These are phyloP conservation scores for Nymphicus hollandicus DNA, from an alignment of 2,113 vertebrate species.

Conservation along the genomic window DNA sequence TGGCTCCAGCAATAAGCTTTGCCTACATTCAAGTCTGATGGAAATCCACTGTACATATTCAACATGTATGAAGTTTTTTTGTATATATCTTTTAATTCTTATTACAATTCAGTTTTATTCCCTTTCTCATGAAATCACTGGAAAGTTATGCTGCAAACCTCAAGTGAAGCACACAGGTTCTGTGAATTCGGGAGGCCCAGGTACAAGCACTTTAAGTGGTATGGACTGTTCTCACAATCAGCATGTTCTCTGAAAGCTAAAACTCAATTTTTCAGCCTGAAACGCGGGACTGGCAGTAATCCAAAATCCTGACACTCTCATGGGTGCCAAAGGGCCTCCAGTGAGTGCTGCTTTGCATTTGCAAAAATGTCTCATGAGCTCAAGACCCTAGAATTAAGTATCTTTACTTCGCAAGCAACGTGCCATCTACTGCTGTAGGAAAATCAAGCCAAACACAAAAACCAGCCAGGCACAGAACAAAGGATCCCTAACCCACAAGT, in stretches of 20 bases:
- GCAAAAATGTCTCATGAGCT: constrained; percentile 14
- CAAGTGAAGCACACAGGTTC: neutral
- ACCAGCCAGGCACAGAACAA: constrained; percentile 11
- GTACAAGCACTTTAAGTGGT: neutral
- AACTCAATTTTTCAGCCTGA: constrained; percentile 5
- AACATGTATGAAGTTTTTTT: neutral
- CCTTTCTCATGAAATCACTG: neutral
- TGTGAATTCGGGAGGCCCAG: neutral
- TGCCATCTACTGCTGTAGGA: neutral
- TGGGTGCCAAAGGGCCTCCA: constrained; percentile 14
- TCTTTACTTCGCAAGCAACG: neutral
- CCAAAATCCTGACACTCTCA: constrained; percentile 49
- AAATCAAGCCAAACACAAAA: neutral
- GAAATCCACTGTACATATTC: neutral
- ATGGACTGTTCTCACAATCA: neutral
- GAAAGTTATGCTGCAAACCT: neutral
- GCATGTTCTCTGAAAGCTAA: neutral
- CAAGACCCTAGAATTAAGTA: constrained; percentile 1
- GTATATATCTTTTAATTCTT: neutral
- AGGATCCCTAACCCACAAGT: neutral
- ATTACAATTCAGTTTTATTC: neutral
- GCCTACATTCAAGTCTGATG: neutral
- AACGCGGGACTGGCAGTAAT: constrained; percentile 32
- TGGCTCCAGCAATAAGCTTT: neutral
- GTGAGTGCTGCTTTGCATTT: constrained; percentile 48